phyloP scores from a whole-genome alignment of 1,140 invertebrate genomes.

The Rhopalosiphum maidis region DNA sequence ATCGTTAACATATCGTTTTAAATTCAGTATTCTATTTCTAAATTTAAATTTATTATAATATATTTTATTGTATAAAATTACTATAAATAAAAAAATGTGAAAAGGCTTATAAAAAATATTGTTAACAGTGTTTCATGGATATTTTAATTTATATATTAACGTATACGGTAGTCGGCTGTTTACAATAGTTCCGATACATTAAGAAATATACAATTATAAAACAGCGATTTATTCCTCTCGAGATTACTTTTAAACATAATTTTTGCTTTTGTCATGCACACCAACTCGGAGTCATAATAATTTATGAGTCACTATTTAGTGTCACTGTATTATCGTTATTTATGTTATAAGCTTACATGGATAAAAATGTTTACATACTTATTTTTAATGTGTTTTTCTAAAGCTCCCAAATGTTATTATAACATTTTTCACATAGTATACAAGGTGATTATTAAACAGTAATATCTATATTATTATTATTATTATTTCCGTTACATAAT shows the following conservation, averaged over 20 bases:
- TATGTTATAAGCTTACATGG: background rate
- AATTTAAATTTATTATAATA: background rate
- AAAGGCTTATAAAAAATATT: background rate
- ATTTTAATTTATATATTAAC: background rate
- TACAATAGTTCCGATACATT: background rate
- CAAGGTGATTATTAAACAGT: background rate
- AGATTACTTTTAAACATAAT: background rate
- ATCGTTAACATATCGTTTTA: background rate
- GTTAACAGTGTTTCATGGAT: background rate
- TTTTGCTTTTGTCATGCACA: background rate
- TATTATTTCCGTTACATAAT: background rate
- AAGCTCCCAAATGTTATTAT: background rate
- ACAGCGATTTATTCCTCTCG: background rate
- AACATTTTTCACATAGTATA: background rate
- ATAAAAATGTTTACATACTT: constrained; percentile 18
- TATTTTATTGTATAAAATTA: background rate
- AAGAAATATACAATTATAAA: background rate
- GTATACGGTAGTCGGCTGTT: background rate
- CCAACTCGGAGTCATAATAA: background rate
- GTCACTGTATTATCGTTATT: background rate
- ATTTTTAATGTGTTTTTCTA: constrained; percentile 14
- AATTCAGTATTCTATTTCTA: background rate
- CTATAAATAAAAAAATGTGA: background rate
- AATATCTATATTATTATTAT: too few species aligned
- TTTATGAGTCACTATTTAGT: constrained; percentile 14